A percentile compares a stretch with the other conserved stretches of the same genome.
phyloP scores from a whole-genome alignment of 2,888 invertebrate species.

The Stenichneumon culpator region DNA sequence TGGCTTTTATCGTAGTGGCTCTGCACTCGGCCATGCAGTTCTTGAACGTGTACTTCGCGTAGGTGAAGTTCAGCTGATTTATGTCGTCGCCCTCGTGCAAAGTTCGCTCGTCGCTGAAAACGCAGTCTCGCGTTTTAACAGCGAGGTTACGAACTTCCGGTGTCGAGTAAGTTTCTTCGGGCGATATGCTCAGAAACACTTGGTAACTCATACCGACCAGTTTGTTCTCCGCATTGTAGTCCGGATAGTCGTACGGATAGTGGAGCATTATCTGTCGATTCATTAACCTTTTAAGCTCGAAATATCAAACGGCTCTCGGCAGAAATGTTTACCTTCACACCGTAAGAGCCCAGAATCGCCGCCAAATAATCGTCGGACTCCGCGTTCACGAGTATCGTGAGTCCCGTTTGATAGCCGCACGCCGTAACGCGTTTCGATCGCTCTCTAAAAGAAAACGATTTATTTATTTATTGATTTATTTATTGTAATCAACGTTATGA shows the following conservation, averaged over 20 bases:
- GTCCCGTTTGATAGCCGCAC: slow-evolving; percentile 90
- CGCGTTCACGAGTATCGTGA: slow-evolving; percentile 87
- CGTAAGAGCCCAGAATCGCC: slow-evolving; percentile 87
- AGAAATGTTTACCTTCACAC: slow-evolving; percentile 86
- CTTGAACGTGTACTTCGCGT: slow-evolving; percentile 87
- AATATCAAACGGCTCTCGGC: neutral
- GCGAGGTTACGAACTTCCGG: slow-evolving; percentile 86
- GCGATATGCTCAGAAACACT: slow-evolving; percentile 88
- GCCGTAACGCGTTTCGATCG: slow-evolving; percentile 88
- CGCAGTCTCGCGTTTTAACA: slow-evolving; percentile 87
- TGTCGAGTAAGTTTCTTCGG: slow-evolving; percentile 89
- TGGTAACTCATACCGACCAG: slow-evolving; percentile 87
- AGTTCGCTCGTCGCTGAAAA: slow-evolving; percentile 87
- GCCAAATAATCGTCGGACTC: slow-evolving; percentile 88
- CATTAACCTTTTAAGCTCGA: neutral
- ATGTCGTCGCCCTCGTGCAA: neutral
- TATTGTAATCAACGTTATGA: neutral
- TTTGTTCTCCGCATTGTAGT: slow-evolving; percentile 88
- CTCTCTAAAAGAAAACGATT: slow-evolving; percentile 55
- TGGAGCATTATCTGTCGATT: slow-evolving; percentile 87
- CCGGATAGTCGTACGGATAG: slow-evolving; percentile 88
- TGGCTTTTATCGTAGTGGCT: slow-evolving; percentile 83
- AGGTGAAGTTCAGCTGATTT: slow-evolving; percentile 79
- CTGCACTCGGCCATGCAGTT: slow-evolving; percentile 89
- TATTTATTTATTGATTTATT: neutral